Evolutionary conservation across 2,888 invertebrate species (phyloP).

Genomic region (Drosophila affinis): DNA sequence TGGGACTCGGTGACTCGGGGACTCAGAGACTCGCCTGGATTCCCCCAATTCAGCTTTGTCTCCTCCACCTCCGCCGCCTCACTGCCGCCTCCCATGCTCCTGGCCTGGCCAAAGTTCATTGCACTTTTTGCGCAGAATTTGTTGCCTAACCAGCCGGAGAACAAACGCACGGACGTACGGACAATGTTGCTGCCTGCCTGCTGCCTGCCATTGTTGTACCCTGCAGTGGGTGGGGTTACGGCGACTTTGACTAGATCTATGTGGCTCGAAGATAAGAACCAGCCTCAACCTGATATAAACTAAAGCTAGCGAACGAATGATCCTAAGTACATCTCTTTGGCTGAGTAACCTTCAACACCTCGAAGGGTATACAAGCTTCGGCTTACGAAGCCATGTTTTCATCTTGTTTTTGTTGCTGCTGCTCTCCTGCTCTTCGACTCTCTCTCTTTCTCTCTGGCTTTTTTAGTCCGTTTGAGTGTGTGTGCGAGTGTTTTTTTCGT

Average conservation of each 20-base stretch:
- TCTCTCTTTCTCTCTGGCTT: constrained; percentile 37
- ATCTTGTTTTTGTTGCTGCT: constrained; percentile 22
- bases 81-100: constrained; percentile 1
- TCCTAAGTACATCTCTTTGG: too few relatives aligned
- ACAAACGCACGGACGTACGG: constrained; percentile 68
- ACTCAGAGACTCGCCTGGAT: neutral
- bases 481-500: constrained; percentile 59
- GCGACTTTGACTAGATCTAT: neutral
- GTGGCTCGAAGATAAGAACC: neutral
- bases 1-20: neutral
- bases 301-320: neutral
- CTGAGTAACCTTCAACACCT: neutral
- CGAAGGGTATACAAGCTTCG: neutral
- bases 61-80: constrained; percentile 41
- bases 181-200: constrained; percentile 48
- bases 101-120: constrained; percentile 65
- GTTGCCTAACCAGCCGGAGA: constrained; percentile 78
- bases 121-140: constrained; percentile 78
- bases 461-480: constrained; percentile 47
- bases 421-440: constrained; percentile 61
- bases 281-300: too few relatives aligned
- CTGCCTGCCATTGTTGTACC: constrained; percentile 11
- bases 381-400: neutral
- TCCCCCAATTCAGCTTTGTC: constrained; percentile 13
- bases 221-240: neutral